phyloP scores from a whole-genome alignment of 2,113 vertebrate species.

The Himantopus leucocephalus region DNA sequence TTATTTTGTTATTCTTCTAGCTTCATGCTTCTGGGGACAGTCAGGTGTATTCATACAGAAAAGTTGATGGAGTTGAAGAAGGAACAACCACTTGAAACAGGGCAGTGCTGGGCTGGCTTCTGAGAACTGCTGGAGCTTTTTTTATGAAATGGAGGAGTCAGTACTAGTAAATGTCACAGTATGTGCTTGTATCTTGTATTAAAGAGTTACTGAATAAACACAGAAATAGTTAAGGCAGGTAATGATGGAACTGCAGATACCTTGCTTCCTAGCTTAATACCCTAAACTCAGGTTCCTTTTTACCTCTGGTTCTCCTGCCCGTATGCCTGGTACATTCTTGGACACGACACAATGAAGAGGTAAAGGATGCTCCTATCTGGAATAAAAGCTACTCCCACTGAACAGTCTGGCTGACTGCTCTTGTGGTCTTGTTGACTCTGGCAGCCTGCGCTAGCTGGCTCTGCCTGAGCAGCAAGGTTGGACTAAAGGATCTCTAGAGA shows the following conservation, averaged over 20 bases:
- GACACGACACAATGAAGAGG: not conserved
- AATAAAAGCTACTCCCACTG: not conserved
- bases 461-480: not conserved
- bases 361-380: not conserved
- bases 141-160: not conserved
- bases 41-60: not conserved
- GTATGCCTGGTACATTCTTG: not conserved
- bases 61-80: not conserved
- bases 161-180: not conserved
- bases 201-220: not conserved
- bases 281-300: not conserved
- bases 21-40: not conserved
- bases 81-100: not conserved
- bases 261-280: not conserved
- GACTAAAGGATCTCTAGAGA: not conserved
- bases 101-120: not conserved
- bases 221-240: not conserved
- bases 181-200: not conserved
- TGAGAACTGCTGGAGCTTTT: not conserved
- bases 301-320: not conserved
- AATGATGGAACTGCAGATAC: not conserved
- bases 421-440: not conserved
- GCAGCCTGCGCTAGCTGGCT: not conserved
- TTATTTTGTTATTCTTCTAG: not conserved
- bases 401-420: not conserved